These are phyloP conservation scores for Psilanteris sp. DNA, from an alignment of 1,140 invertebrate species.

Conservation along the genomic window DNA sequence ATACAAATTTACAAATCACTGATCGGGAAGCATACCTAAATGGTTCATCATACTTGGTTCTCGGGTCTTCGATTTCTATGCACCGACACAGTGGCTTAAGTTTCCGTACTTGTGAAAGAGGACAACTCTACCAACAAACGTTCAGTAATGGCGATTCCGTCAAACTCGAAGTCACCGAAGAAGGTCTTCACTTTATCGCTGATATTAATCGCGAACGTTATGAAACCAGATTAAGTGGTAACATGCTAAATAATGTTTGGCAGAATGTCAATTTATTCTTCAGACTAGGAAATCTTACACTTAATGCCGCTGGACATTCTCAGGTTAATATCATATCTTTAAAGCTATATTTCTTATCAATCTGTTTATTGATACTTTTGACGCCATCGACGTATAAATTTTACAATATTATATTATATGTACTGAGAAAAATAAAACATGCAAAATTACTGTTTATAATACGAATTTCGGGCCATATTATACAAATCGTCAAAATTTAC, in stretches of 20 bases:
- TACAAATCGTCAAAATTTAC: no score
- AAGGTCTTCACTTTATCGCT: conserved; percentile 84
- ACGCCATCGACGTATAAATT: no score
- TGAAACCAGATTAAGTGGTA: conserved; percentile 83
- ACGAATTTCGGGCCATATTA: no score
- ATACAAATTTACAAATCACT: conserved; percentile 68
- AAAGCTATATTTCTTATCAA: no score
- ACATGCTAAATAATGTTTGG: conserved; percentile 89
- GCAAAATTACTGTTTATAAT: no score
- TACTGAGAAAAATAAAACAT: no score
- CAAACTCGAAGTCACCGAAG: conserved; percentile 83
- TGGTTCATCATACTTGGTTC: conserved; percentile 86
- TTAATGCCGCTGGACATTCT: conserved; percentile 81
- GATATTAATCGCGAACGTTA: conserved; percentile 81
- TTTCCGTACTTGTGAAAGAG: conserved; percentile 88
- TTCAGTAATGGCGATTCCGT: conserved; percentile 84
- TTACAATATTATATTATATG: no score
- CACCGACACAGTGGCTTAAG: conserved; percentile 88
- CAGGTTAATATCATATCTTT: no score
- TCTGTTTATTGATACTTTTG: no score
- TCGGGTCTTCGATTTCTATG: conserved; percentile 85
- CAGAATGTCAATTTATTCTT: conserved; percentile 86
- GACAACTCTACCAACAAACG: conserved; percentile 86
- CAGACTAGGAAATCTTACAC: conserved; percentile 84
- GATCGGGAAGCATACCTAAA: conserved; percentile 89